Evolutionary conservation across 2,888 invertebrate species (phyloP).

Genomic region (Epistrophe grossulariae): DNA sequence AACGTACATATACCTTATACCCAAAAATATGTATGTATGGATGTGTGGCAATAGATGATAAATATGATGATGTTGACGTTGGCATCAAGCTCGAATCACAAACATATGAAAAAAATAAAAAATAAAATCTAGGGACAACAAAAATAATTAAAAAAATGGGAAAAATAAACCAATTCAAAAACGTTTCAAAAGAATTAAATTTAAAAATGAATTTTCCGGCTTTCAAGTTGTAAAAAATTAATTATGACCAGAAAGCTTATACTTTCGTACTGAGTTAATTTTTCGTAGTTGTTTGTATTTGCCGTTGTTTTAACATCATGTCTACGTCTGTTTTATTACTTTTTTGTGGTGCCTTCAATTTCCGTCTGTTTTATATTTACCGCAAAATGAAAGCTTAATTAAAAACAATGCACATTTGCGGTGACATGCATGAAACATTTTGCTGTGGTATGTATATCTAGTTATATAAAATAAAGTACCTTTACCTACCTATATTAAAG

Average conservation of each 20-base stretch:
- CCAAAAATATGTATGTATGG: no score
- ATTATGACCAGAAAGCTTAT: slow-evolving; percentile 69
- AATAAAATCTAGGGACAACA: slow-evolving; percentile 16
- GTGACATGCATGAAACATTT: slow-evolving; percentile 56
- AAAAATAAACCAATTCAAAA: slow-evolving; percentile 66
- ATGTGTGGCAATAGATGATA: not conserved
- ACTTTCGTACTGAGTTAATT: slow-evolving; percentile 73
- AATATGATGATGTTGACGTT: not conserved
- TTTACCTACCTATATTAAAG: no score
- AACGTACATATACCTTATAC: no score
- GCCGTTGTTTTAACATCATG: slow-evolving; percentile 49
- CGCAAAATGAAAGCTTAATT: slow-evolving; percentile 75
- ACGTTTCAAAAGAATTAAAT: slow-evolving; percentile 73
- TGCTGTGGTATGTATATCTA: not conserved
- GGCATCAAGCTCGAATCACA: slow-evolving; percentile 36
- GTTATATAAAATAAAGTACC: no score
- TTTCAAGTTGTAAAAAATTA: slow-evolving; percentile 75
- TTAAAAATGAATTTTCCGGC: slow-evolving; percentile 74
- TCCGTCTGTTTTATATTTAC: slow-evolving; percentile 75
- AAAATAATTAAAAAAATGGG: slow-evolving; percentile 33
- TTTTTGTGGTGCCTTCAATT: slow-evolving; percentile 73
- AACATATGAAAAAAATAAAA: slow-evolving; percentile 10
- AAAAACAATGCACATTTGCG: slow-evolving; percentile 75
- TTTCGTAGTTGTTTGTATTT: slow-evolving; percentile 56
- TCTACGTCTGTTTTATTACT: slow-evolving; percentile 66